phyloP scores from a whole-genome alignment of 2,888 invertebrate species.

The Tetanocera ferruginea region DNA sequence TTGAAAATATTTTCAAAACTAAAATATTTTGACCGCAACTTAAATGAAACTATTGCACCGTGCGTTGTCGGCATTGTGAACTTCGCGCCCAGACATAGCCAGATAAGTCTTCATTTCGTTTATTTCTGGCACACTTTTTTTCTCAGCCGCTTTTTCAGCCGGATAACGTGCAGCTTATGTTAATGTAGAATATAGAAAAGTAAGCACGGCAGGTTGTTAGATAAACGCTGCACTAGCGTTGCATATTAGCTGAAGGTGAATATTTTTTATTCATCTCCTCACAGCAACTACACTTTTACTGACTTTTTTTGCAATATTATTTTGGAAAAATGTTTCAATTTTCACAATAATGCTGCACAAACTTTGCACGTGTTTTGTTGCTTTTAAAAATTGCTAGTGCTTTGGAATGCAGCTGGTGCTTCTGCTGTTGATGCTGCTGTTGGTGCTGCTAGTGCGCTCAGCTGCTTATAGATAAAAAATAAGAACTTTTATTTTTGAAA shows the following conservation, averaged over 20 bases:
- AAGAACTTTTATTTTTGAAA: background rate
- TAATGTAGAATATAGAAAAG: slow-evolving; percentile 18
- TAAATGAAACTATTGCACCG: background rate
- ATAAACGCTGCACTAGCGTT: background rate
- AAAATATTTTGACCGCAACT: no score
- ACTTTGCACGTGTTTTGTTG: background rate
- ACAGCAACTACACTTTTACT: background rate
- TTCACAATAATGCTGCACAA: background rate
- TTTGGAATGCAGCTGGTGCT: background rate
- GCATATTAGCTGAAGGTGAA: slow-evolving; percentile 4
- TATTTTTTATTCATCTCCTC: background rate
- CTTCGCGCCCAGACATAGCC: background rate
- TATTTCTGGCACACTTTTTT: background rate
- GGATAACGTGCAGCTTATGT: slow-evolving; percentile 17
- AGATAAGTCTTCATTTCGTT: background rate
- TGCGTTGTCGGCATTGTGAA: background rate
- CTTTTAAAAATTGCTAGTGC: background rate
- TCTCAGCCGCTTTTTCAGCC: background rate
- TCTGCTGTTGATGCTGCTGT: no score
- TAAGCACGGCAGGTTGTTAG: slow-evolving; percentile 5
- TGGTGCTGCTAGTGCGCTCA: background rate
- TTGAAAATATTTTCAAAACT: no score
- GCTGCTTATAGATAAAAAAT: background rate
- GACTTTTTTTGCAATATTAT: background rate
- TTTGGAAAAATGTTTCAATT: slow-evolving; percentile 25